These are phyloP conservation scores for Myopa testacea DNA, from an alignment of 2,888 invertebrate genomes.

Conservation along the genomic window DNA sequence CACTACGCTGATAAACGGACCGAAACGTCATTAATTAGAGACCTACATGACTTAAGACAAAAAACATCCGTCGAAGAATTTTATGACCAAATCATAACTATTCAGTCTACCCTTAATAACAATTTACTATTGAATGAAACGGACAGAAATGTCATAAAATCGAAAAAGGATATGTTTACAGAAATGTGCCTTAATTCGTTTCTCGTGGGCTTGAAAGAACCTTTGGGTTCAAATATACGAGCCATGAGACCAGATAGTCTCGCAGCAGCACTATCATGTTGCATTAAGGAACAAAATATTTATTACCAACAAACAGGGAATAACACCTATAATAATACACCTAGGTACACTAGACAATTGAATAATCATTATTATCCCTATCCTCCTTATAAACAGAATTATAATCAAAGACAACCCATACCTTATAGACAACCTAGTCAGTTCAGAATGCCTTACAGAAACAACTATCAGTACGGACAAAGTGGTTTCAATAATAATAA, in stretches of 20 bases:
- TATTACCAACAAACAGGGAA: too few relatives aligned
- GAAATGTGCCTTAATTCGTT: conserved; percentile 50
- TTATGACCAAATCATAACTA: conserved; percentile 46
- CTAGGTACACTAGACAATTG: background rate
- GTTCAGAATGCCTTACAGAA: background rate
- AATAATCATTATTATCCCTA: background rate
- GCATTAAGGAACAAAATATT: conserved; percentile 44
- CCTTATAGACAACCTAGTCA: background rate
- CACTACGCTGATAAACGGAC: conserved; percentile 44
- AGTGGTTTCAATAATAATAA: too few relatives aligned
- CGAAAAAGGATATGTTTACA: conserved; percentile 43
- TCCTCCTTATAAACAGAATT: background rate
- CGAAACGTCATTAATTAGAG: conserved; percentile 44
- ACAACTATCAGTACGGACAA: too few relatives aligned
- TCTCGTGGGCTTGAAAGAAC: conserved; percentile 47
- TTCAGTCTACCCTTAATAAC: conserved; percentile 45
- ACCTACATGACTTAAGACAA: conserved; percentile 45
- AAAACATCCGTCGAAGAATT: conserved; percentile 43
- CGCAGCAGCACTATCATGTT: conserved; percentile 24
- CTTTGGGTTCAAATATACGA: conserved; percentile 48
- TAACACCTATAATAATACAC: too few relatives aligned
- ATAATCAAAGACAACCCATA: background rate
- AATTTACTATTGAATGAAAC: conserved; percentile 46
- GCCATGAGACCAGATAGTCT: conserved; percentile 44
- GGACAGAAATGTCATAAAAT: conserved; percentile 41